Base-by-base conservation (phyloP, 2,113 vertebrate genomes). In the Scortum barcoo region DNA sequence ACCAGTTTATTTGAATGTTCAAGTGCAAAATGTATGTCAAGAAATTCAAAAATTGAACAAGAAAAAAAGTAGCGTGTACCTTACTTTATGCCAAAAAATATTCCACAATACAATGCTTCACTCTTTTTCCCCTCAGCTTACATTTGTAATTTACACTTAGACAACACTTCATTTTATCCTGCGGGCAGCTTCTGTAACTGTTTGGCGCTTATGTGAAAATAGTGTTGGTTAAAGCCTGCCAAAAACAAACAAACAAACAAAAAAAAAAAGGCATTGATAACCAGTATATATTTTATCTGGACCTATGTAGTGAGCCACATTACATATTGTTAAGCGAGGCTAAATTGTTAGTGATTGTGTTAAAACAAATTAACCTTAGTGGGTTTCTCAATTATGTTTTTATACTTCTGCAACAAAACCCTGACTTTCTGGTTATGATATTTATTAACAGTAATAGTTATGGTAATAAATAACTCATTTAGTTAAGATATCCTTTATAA, bases 1-100 rank as follows among this genome's bases (percentile, higher is more conserved):
- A 13, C 3, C 3, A 26, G 70, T 51, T 36, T n/a, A 26, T 67
- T 53, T 54, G 5, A 67, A 17, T n/a, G 5, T 19, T 65, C 7
- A 57, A 40, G n/a, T 69, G 72, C 4, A 8, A n/a, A 26, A 48
- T n/a, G 0, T 16, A 46, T 56, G 26, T 22, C 26, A 5, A 36
- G 44, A 38, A 57, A 28, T 58, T 8, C 3, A 65, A 56, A 13
- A 38, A 13, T 61, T 36, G 20, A 38, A 24, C 46, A 33, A 48
- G 56, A 46, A 44, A 1, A 28, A 60, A 61, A 36, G 0, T 44
- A 14, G 11, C 12, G 14, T 44, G 3, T 28, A 9, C 11, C 36
- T 54, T 20, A 44, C 38, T 20, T 58, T 44, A 17, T 56, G 40
- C 60, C 68, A 22, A 68, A 68, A 60, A 50, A 38, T 68, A 61